Evolutionary conservation across 1,140 invertebrate genomes (phyloP).

Genomic region (Centruroides sculpturatus): DNA sequence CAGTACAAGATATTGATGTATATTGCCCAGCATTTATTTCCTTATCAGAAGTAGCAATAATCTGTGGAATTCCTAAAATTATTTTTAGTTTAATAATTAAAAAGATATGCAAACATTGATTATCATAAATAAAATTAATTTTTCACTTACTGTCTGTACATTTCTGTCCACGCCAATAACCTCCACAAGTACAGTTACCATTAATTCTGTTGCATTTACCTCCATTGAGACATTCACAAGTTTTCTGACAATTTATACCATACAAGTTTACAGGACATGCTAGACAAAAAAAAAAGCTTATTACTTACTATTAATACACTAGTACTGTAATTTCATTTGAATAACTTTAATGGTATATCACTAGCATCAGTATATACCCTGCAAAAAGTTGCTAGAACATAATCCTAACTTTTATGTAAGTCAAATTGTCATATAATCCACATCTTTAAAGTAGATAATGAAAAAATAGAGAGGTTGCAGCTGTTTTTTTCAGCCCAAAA

Average conservation of each 20-base stretch:
- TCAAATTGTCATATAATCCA: no score
- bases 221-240: constrained; percentile 2
- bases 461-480: no score
- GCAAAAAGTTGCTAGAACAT: no score
- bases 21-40: constrained; percentile 7
- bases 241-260: constrained; percentile 7
- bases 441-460: no score
- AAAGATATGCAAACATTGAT: not conserved
- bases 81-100: not conserved
- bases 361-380: no score
- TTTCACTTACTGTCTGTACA: constrained; percentile 11
- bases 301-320: no score
- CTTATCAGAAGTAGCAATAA: constrained; percentile 4
- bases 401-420: no score
- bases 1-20: constrained; percentile 8
- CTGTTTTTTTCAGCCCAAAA: no score
- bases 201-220: constrained; percentile 5
- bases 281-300: not conserved
- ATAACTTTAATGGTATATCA: no score
- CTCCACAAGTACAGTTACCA: constrained; percentile 8
- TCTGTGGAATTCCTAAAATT: constrained; percentile 8
- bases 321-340: no score
- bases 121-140: not conserved
- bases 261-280: constrained; percentile 7
- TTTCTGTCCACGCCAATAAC: constrained; percentile 1